phyloP scores from a whole-genome alignment of 1,140 invertebrate species.

The Hormaphis cornu region DNA sequence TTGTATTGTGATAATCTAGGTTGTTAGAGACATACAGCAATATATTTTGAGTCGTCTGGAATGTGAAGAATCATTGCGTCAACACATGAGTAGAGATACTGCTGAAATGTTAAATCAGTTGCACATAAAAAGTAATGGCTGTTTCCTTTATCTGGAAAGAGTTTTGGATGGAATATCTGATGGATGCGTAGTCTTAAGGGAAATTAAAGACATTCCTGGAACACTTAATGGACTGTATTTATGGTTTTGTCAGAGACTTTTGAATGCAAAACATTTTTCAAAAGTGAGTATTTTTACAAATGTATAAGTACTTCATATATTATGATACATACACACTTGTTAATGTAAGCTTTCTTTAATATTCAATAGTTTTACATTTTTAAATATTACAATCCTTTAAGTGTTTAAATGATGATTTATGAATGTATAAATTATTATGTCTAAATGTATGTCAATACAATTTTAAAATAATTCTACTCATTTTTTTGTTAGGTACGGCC shows the following conservation, averaged over 20 bases:
- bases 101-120: conserved; percentile 91
- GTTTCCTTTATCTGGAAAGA: conserved; percentile 86
- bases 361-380: too few species aligned
- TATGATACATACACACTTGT: too few species aligned
- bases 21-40: conserved; percentile 84
- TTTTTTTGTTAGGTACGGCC: conserved; percentile 51
- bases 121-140: conserved; percentile 93
- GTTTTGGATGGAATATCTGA: conserved; percentile 86
- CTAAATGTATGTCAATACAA: too few species aligned
- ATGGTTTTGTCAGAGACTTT: conserved; percentile 87
- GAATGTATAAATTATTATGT: too few species aligned
- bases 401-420: too few species aligned
- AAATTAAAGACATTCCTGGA: conserved; percentile 82
- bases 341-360: too few species aligned
- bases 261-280: conserved; percentile 76
- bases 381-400: too few species aligned
- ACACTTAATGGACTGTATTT: conserved; percentile 90
- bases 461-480: neutral
- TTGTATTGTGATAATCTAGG: conserved; percentile 39
- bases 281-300: conserved; percentile 45
- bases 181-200: conserved; percentile 79
- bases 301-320: neutral
- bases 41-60: conserved; percentile 87
- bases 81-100: conserved; percentile 72
- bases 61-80: conserved; percentile 65